phyloP scores from a whole-genome alignment of 2,113 vertebrate genomes.

The Sapajus apella region DNA sequence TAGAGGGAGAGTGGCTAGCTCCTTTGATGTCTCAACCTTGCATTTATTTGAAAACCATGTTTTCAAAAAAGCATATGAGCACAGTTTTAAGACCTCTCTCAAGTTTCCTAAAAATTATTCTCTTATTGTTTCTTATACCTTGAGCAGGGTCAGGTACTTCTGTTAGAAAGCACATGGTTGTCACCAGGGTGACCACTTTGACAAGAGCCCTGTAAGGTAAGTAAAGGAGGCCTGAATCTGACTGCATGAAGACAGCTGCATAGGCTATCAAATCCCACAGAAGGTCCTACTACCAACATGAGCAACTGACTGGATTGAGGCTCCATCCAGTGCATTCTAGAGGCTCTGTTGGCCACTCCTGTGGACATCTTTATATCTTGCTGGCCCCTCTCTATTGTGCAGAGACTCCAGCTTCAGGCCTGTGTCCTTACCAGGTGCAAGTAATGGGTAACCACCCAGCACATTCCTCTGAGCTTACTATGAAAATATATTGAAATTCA shows the following conservation, averaged over 20 bases:
- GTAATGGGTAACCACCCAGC: not conserved
- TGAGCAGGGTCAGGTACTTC: not conserved
- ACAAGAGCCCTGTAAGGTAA: not conserved
- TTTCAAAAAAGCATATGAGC: not conserved
- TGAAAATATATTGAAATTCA: slow-evolving; percentile 6
- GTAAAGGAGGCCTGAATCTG: not conserved
- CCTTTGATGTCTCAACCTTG: not conserved
- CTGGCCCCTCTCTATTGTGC: not conserved
- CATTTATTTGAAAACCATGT: not conserved
- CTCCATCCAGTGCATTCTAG: not conserved
- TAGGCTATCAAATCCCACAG: not conserved
- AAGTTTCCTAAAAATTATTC: not conserved
- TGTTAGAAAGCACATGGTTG: not conserved
- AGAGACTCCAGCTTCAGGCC: not conserved
- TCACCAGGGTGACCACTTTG: not conserved
- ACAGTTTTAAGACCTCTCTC: not conserved
- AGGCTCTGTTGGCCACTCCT: not conserved
- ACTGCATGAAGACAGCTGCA: not conserved
- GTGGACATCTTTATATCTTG: not conserved
- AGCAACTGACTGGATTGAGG: not conserved
- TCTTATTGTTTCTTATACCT: not conserved
- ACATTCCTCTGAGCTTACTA: slow-evolving; percentile 21
- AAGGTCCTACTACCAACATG: not conserved
- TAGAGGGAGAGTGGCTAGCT: not conserved
- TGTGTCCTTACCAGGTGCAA: not conserved